Evolutionary conservation across 2,113 vertebrate genomes (phyloP).

Genomic region (Poicephalus meyeri): DNA sequence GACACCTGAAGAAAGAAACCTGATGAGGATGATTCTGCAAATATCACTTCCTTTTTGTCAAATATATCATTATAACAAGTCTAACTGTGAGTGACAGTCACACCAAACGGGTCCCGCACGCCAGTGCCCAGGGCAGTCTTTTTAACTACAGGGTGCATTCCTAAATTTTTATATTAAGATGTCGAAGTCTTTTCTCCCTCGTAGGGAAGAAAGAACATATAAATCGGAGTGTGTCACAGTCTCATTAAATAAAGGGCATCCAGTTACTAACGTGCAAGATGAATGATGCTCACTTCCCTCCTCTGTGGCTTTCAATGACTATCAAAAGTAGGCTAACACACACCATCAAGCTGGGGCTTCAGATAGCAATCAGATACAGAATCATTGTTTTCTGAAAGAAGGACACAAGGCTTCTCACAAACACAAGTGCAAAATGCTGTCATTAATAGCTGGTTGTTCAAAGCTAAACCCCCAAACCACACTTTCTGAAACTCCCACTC

Average conservation of each 20-base stretch:
- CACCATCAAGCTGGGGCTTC: background rate
- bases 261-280: background rate
- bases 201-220: background rate
- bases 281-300: background rate
- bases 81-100: background rate
- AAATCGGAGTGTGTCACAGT: background rate
- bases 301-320: background rate
- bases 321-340: background rate
- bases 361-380: background rate
- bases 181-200: background rate
- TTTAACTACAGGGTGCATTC: background rate
- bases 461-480: conserved; percentile 61
- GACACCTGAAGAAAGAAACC: background rate
- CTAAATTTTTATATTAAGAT: background rate
- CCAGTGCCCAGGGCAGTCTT: background rate
- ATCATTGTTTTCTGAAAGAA: background rate
- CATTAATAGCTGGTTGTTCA: conserved; percentile 38
- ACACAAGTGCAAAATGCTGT: background rate
- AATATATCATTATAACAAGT: accelerated
- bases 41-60: background rate
- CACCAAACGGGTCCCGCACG: background rate
- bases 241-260: conserved; percentile 61
- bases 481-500: conserved; percentile 60
- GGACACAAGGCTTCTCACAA: background rate
- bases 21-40: background rate